Evolutionary conservation across 2,113 vertebrate species (phyloP).

Genomic region (Corythornis madagascariensis): DNA sequence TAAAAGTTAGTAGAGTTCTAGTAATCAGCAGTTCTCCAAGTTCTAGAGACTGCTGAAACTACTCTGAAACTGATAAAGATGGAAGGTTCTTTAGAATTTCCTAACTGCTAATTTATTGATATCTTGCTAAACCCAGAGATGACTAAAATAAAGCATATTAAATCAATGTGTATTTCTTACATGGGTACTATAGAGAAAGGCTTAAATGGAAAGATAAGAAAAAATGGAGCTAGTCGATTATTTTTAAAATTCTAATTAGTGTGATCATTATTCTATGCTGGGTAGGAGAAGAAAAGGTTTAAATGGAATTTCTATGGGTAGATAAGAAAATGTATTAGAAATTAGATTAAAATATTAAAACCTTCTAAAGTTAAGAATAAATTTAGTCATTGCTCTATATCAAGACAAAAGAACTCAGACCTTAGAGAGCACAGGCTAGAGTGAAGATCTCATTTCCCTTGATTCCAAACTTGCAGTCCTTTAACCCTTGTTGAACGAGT

Average conservation of each 20-base stretch:
- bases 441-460: background rate
- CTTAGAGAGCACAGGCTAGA: background rate
- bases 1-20: background rate
- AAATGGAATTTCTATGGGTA: background rate
- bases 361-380: background rate
- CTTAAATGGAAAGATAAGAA: background rate
- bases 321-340: background rate
- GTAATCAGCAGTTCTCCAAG: background rate
- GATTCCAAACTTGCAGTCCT: background rate
- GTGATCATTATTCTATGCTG: background rate
- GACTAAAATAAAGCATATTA: background rate
- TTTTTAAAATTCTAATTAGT: constrained; percentile 1
- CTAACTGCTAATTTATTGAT: background rate
- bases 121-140: background rate
- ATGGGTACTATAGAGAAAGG: background rate
- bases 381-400: background rate
- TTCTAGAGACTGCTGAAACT: background rate
- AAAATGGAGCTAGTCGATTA: background rate
- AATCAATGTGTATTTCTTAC: background rate
- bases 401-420: background rate
- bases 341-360: background rate
- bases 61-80: background rate
- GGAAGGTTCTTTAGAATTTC: background rate
- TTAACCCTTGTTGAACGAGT: background rate
- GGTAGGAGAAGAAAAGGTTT: background rate